These are phyloP conservation scores for Hipposideros armiger DNA, from an alignment of 2,113 vertebrate species.

Conservation along the genomic window DNA sequence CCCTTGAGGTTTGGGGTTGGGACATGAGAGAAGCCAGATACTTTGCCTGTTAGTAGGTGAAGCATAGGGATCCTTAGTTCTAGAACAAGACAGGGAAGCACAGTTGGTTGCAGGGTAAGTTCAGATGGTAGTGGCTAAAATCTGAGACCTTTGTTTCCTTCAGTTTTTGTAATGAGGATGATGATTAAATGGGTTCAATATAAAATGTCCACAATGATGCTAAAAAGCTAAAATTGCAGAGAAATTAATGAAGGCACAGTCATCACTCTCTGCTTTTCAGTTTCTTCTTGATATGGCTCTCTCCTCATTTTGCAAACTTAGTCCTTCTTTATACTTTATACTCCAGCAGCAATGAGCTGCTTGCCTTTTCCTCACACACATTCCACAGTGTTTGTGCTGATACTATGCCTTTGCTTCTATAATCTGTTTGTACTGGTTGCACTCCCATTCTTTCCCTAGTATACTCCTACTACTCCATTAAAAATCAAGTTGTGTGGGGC, in stretches of 20 bases:
- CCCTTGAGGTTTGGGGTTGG: not conserved
- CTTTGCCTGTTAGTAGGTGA: not conserved
- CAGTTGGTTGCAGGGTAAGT: not conserved
- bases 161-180: not conserved
- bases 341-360: not conserved
- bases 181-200: not conserved
- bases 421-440: not conserved
- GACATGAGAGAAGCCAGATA: not conserved
- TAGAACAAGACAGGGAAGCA: not conserved
- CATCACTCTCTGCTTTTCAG: not conserved
- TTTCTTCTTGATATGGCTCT: not conserved
- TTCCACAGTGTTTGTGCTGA: not conserved
- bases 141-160: not conserved
- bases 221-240: conserved; percentile 3
- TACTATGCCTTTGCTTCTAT: not conserved
- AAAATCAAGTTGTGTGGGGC: not conserved
- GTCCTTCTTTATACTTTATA: not conserved
- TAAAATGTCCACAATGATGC: not conserved
- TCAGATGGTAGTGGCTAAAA: conserved; percentile 12
- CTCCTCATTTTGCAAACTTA: not conserved
- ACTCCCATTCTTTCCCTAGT: not conserved
- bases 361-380: not conserved
- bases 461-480: not conserved
- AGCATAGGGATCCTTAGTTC: not conserved
- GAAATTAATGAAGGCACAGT: not conserved